These are phyloP conservation scores for Actinostola sp. DNA, from an alignment of 92 coral and sea anemone species.

Conservation along the genomic window DNA sequence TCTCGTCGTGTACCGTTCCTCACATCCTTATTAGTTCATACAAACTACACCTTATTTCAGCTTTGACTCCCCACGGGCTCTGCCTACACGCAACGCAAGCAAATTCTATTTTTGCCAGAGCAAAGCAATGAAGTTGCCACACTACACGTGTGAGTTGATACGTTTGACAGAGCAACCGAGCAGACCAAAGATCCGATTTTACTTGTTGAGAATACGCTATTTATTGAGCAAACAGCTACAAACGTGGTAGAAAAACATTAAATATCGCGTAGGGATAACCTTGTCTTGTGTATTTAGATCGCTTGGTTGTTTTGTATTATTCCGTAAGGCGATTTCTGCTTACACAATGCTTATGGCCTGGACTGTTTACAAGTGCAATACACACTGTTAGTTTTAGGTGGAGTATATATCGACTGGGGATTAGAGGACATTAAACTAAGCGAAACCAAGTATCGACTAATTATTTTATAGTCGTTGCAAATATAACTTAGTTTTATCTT, in stretches of 20 bases:
- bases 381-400: slow-evolving; percentile 19
- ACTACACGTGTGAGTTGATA: neutral
- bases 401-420: slow-evolving; percentile 2
- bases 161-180: neutral
- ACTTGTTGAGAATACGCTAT: slow-evolving; percentile 37
- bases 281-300: slow-evolving; percentile 64
- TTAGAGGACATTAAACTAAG: neutral
- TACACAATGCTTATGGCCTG: slow-evolving; percentile 9
- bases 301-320: slow-evolving; percentile 40
- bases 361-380: slow-evolving; percentile 35
- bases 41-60: slow-evolving; percentile 10
- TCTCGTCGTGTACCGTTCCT: neutral
- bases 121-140: neutral
- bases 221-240: slow-evolving; percentile 77
- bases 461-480: neutral
- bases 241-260: slow-evolving; percentile 81
- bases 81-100: neutral
- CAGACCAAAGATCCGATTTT: neutral
- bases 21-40: slow-evolving; percentile 11
- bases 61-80: slow-evolving; percentile 14
- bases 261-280: slow-evolving; percentile 26
- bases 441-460: slow-evolving; percentile 1
- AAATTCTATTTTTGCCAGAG: neutral
- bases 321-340: slow-evolving; percentile 36
- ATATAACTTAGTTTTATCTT: neutral